Conservation (phyloP, 2,888 invertebrate species). For the Campoletis raptor region DNA sequence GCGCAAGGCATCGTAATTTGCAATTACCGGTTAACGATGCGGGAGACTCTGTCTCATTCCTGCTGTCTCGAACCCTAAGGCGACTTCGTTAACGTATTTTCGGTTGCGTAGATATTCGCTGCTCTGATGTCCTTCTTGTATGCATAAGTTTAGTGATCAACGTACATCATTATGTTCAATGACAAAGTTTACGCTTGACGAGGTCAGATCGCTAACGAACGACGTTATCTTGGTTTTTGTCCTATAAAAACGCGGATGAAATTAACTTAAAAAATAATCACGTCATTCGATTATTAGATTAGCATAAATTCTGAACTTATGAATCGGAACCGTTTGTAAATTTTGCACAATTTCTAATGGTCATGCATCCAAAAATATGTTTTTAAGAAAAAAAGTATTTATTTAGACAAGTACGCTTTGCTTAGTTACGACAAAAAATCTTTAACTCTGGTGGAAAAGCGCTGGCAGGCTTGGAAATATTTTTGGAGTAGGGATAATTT, state of each 20-base stretch:
- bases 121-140: neutral
- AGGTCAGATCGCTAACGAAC: neutral
- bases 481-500: no score
- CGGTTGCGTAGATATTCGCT: conserved; percentile 35
- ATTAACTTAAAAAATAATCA: neutral
- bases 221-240: neutral
- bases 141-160: conserved; percentile 12
- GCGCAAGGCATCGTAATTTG: conserved; percentile 52
- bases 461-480: no score
- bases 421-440: no score
- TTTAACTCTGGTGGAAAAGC: no score
- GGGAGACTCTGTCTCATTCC: conserved; percentile 17
- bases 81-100: conserved; percentile 42
- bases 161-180: neutral
- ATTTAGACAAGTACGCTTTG: no score
- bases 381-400: no score
- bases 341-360: no score
- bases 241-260: neutral
- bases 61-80: conserved; percentile 26
- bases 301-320: neutral
- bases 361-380: no score
- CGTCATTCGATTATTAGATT: neutral
- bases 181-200: neutral
- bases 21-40: conserved; percentile 62
- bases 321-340: neutral